Evolutionary conservation across 2,888 invertebrate genomes (phyloP).

Genomic region (Cheilosia urbana): DNA sequence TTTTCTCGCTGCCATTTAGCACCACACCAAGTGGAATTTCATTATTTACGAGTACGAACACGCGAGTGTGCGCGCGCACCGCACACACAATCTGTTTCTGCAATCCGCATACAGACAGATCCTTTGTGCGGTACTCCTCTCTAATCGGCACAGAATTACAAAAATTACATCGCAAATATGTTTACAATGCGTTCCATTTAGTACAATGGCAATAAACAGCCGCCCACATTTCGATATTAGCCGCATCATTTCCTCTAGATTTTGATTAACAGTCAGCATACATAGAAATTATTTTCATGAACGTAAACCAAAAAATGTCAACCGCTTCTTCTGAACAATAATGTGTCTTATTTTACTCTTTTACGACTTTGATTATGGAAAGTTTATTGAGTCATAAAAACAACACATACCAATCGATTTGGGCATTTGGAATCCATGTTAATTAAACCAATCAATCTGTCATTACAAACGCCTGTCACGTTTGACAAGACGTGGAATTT

Average conservation of each 20-base stretch:
- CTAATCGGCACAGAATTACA: constrained; percentile 41
- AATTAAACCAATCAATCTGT: constrained; percentile 19
- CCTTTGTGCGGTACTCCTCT: constrained; percentile 54
- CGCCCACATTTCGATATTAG: constrained; percentile 53
- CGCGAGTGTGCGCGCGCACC: not conserved
- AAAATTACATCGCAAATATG: constrained; percentile 45
- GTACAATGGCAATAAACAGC: constrained; percentile 50
- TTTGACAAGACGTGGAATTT: constrained; percentile 64
- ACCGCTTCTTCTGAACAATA: not conserved
- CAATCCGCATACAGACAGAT: constrained; percentile 39
- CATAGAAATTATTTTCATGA: not conserved
- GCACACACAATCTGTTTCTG: not conserved
- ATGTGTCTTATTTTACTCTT: not conserved
- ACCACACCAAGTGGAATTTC: constrained; percentile 39
- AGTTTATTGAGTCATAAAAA: constrained; percentile 40
- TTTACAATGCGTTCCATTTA: constrained; percentile 47
- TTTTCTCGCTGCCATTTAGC: constrained; percentile 41
- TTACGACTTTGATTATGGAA: constrained; percentile 26
- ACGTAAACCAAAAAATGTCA: constrained; percentile 6
- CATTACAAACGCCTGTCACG: constrained; percentile 60
- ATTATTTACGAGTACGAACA: constrained; percentile 41
- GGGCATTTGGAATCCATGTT: constrained; percentile 1
- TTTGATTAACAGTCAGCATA: constrained; percentile 17
- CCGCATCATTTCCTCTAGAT: constrained; percentile 58
- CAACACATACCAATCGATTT: constrained; percentile 7